A percentile compares a stretch with the other conserved stretches of the same genome.
Evolutionary conservation across 2,113 vertebrate genomes (phyloP).

Genomic region (Picathartes gymnocephalus): DNA sequence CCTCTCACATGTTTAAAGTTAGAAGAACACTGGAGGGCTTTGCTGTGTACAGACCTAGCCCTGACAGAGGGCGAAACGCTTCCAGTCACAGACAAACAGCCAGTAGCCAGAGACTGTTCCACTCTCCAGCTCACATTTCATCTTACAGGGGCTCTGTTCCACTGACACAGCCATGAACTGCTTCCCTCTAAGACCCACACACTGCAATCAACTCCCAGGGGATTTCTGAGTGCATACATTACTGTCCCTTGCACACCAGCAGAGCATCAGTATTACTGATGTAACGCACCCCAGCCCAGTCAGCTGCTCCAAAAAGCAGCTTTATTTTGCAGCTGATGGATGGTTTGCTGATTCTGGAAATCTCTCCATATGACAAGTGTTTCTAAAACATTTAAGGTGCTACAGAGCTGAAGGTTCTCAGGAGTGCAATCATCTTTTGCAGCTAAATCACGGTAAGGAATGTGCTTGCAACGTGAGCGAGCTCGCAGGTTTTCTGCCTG

Average conservation of each 20-base stretch:
- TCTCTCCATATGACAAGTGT: conserved; percentile 29
- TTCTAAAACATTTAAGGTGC: conserved; percentile 41
- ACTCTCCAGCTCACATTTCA: not conserved
- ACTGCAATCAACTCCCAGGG: not conserved
- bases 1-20: not conserved
- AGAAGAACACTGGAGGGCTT: not conserved
- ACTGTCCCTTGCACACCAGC: not conserved
- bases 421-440: conserved; percentile 11
- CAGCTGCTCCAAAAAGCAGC: conserved; percentile 1
- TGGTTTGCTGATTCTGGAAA: conserved; percentile 36
- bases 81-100: not conserved
- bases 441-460: conserved; percentile 15
- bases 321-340: conserved; percentile 14
- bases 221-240: not conserved
- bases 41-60: not conserved
- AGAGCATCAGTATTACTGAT: not conserved
- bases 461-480: not conserved
- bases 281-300: not conserved
- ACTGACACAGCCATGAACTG: not conserved
- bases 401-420: conserved; percentile 1
- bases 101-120: not conserved
- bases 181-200: not conserved
- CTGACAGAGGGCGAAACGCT: not conserved
- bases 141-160: not conserved
- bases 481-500: not conserved